Percentiles rank a stretch among this genome's conserved stretches.
These are phyloP conservation scores for Blastobasis adustella DNA, from an alignment of 2,888 invertebrate species.

Conservation along the genomic window DNA sequence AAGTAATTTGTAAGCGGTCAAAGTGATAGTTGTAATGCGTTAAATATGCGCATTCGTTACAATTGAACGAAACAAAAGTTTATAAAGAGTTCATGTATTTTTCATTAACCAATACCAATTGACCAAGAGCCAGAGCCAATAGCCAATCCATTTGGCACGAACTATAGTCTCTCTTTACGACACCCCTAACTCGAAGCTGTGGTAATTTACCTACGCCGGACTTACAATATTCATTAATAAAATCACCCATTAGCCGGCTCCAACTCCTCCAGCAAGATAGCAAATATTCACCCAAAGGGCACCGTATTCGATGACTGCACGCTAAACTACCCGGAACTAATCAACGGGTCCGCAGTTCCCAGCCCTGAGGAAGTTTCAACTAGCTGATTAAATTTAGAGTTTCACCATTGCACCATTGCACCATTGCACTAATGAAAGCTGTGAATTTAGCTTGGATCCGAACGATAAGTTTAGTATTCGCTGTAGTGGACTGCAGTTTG, in stretches of 20 bases:
- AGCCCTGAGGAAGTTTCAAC: slow-evolving; percentile 33
- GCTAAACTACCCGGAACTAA: slow-evolving; percentile 56
- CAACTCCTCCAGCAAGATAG: neutral
- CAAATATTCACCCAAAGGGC: slow-evolving; percentile 20
- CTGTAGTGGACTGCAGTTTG: neutral
- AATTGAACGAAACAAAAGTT: no score
- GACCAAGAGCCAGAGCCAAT: no score
- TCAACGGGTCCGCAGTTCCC: slow-evolving; percentile 36
- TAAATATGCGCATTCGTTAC: no score
- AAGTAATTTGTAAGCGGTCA: no score
- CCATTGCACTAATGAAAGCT: slow-evolving; percentile 21
- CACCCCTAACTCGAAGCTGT: no score
- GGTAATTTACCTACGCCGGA: no score
- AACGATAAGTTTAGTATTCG: slow-evolving; percentile 2
- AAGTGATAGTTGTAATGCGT: no score
- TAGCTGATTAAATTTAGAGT: slow-evolving; percentile 59
- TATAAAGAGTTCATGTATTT: no score
- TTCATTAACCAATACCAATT: no score
- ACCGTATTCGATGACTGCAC: slow-evolving; percentile 38
- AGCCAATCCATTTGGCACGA: no score
- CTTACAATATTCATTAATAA: neutral
- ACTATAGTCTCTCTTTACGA: no score
- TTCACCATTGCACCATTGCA: slow-evolving; percentile 17
- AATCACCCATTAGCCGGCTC: neutral
- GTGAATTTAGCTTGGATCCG: slow-evolving; percentile 14